Evolutionary conservation across 2,797 vertebrate genomes (phyloP), one percentile per base, ranked within the genome.

Genomic region (Chelidonichthys spinosus): DNA sequence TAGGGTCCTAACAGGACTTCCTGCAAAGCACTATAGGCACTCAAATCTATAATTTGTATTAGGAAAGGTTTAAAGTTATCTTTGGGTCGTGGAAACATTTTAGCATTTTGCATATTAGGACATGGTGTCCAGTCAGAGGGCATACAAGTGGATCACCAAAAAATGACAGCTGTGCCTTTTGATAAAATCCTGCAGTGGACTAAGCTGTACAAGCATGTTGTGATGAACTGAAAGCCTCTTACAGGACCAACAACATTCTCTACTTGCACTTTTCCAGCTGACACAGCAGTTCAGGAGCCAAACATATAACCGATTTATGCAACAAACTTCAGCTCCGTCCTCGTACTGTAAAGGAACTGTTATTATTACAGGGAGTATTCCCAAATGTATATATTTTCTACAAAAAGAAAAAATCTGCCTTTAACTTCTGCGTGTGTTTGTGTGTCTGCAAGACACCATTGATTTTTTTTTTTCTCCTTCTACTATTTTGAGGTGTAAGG

Each of bases 141-240:
- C 54, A 35, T 42, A 56, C 44, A 65, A 78, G 44, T 54, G 64
- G 66, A 85, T 84, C 72, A 85, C 76, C 70, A 65, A 75, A 61
- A 82, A 84, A 40, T 67, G 72, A 80, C 84, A 85, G 80, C 86
- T 86, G 82, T 69, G 72, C 40, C 55, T 25, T 76, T 76, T 81
- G 86, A 89, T 86, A 79, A 84, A 84, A 74, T 56, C 52, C 75
- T 49, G 73, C 71, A 68, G 68, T 61, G 65, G 54, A 63, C 78
- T 85, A 64, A 89, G 76, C 87, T 82, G 59, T 25, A 67, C 76
- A 37, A 68, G 74, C 63, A 71, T 82, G 77, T 83, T 83, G 63
- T 50, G 76, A 84, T 80, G 69, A 88, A 52, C 49, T 43, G 40
- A 88, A 90, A 87, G 74, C 81, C 70, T 85, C 82, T 88, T 81